phyloP scores from a whole-genome alignment of 2,797 vertebrate genomes.

The Tapera naevia region DNA sequence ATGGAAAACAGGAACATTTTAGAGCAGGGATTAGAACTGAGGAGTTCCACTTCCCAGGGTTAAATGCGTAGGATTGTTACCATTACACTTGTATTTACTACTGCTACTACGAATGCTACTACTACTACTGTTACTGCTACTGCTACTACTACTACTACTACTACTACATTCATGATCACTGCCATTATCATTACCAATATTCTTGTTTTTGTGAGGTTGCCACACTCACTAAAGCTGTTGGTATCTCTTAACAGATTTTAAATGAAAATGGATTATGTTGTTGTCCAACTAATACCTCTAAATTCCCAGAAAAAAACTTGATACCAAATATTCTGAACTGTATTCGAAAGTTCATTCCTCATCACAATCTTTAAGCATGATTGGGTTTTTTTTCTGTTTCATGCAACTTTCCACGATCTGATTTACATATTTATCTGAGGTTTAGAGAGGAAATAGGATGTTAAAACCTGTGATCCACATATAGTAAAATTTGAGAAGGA shows the following conservation, averaged over 20 bases:
- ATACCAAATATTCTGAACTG: neutral
- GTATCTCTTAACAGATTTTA: neutral
- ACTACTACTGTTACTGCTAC: neutral
- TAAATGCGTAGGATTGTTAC: neutral
- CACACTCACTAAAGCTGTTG: neutral
- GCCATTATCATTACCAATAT: neutral
- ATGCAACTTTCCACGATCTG: neutral
- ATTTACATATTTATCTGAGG: neutral
- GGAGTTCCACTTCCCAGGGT: neutral
- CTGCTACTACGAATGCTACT: neutral
- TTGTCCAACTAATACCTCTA: neutral
- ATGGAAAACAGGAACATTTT: neutral
- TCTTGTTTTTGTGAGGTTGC: neutral
- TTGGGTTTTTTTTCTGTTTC: neutral
- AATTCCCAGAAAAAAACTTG: neutral
- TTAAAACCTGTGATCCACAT: neutral
- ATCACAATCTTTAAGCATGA: neutral
- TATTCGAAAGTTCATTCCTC: neutral
- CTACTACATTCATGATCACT: neutral
- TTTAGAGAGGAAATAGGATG: neutral
- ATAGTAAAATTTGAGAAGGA: neutral
- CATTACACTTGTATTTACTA: neutral
- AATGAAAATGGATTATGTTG: neutral
- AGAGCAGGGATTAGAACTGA: neutral
- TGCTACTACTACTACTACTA: neutral